phyloP scores from a whole-genome alignment of 2,888 invertebrate genomes.

The Cancer borealis region DNA sequence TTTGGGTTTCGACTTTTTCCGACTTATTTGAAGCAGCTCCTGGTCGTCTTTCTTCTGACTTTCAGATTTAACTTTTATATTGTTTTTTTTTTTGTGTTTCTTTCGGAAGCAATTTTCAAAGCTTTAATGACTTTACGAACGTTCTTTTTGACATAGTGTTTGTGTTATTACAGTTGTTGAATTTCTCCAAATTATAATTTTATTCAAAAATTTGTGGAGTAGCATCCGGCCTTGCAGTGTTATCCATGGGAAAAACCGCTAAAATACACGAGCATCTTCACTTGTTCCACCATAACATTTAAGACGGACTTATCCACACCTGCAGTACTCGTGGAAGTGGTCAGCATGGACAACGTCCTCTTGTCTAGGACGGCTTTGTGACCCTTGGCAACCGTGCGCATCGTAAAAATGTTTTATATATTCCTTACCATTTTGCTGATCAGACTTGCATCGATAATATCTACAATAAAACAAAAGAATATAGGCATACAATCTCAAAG shows the following conservation, averaged over 20 bases:
- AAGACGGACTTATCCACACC: not conserved
- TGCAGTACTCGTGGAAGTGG: not conserved
- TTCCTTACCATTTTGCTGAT: not conserved
- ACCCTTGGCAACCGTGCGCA: not conserved
- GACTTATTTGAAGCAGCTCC: not conserved
- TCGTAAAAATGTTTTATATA: no score
- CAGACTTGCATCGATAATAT: not conserved
- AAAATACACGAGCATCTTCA: not conserved
- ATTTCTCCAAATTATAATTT: not conserved
- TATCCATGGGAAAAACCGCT: not conserved
- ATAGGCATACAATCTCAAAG: not conserved
- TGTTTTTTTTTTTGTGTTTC: not conserved
- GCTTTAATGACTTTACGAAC: not conserved
- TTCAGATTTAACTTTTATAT: not conserved
- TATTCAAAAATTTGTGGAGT: not conserved
- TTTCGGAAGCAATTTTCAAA: not conserved
- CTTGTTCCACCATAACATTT: conserved; percentile 20
- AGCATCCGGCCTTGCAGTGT: not conserved
- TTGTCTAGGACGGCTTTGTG: not conserved
- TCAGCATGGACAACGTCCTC: not conserved
- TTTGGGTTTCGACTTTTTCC: not conserved
- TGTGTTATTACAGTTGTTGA: not conserved
- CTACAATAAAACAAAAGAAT: not conserved
- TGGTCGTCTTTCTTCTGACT: not conserved
- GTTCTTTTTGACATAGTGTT: not conserved